Base-by-base conservation (phyloP, 1,140 invertebrate species). In the Mya arenaria region DNA sequence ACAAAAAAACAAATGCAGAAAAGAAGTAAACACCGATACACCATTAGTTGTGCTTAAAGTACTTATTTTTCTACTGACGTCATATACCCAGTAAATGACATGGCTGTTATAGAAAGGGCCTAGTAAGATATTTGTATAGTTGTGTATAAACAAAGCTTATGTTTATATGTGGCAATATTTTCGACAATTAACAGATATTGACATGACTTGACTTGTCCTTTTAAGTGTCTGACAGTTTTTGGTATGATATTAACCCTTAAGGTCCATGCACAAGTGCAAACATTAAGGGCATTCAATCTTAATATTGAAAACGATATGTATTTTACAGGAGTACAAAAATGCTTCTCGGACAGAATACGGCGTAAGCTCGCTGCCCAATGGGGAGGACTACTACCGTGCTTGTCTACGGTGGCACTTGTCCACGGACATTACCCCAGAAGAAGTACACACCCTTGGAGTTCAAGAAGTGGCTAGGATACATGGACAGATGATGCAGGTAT, bases 371-470 rank as follows among this genome's bases (percentile, higher is more conserved):
- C 37, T 79, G 30, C 52, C 62, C 17, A 17, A 84, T 52, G 92
- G 92, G 10, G 55, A 78, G 6, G 86, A 88, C 4, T 90, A 87
- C 48, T 93, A 93, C 75, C 32, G 71, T 0, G 86, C 89, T 4
- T 89, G 88, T 75, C 84, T 93, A 19, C 87, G 88, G 28, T 93
- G 89, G 83, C 91, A 93, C 79, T 87, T 91, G 0, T 88, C 90
- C 0, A 80, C 87, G 10, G 84, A 84, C 30, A 77, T 89, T 41
- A 86, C 86, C 0, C 87, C 92, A 0, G 79, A 89, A 41, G 85
- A 92, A 56, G 87, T 93, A 13, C 92, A 93, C 68, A 48, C 86
- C 17, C 83, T 87, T 44, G 92, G 92, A 8, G 55, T 92, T 0
- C 28, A 85, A 19, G 92, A 93, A 58, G 90, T 93, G 8, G 68